These are phyloP conservation scores for Grus americana DNA, from an alignment of 2,113 vertebrate species.

Conservation along the genomic window DNA sequence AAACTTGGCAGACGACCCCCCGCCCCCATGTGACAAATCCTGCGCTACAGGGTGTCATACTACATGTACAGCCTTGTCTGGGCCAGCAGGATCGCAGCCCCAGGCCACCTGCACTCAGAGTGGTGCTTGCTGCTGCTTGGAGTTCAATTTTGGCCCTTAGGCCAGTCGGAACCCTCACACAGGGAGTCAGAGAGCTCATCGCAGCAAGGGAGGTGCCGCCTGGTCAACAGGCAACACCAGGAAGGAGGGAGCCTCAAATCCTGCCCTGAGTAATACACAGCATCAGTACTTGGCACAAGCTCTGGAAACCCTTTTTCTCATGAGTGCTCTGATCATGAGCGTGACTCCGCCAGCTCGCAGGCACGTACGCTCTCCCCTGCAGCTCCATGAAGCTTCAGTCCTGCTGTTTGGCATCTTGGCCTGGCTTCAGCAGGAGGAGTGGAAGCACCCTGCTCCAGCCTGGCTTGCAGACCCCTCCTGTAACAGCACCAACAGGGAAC, in stretches of 20 bases:
- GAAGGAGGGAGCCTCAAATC: not conserved
- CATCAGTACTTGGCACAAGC: not conserved
- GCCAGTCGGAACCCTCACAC: rapidly evolving
- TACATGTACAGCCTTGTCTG: not conserved
- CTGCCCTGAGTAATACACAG: not conserved
- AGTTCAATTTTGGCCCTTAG: not conserved
- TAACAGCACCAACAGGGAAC: not conserved
- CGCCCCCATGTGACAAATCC: not conserved
- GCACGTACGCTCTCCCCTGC: not conserved
- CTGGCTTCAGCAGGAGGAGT: not conserved
- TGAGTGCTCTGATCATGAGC: not conserved
- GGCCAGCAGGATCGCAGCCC: not conserved
- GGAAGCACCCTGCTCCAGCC: not conserved
- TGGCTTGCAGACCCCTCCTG: not conserved
- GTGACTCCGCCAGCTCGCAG: not conserved
- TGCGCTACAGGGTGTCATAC: not conserved
- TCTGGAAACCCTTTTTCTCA: not conserved
- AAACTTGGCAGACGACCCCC: not conserved
- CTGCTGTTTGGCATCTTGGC: not conserved
- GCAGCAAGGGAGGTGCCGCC: not conserved
- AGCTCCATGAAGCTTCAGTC: not conserved
- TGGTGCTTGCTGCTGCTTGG: rapidly evolving
- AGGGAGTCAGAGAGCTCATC: rapidly evolving
- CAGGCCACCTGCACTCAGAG: not conserved
- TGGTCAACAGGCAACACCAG: not conserved